Base-by-base conservation (phyloP, 2,113 vertebrate genomes). In the Aldabrachelys gigantea region DNA sequence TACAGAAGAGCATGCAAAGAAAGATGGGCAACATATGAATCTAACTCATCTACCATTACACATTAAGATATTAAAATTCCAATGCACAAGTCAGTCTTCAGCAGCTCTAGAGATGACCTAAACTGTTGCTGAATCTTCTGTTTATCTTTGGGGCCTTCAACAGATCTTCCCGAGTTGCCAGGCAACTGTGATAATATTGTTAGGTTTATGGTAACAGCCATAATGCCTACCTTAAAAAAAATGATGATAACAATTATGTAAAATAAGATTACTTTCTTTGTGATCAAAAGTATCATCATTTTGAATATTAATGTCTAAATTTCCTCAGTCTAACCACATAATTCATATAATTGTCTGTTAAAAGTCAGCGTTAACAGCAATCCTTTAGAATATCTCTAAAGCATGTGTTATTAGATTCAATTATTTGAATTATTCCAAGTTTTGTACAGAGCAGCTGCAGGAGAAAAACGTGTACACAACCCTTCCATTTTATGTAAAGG, bases 231-330 rank as follows among this genome's bases (percentile, higher is more conserved):
- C 85, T 97, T 95, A 69, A 69, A 38, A 69, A 5, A 59, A 27
- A 59, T 29, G 5, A 8, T 75, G 50, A 95, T 52, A 69, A 87
- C 81, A 22, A 81, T 72, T 93, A 89, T 84, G 24, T 91, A 84
- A 96, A 97, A 96, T 44, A 90, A 96, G 92, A 92, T 57, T n/a
- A 97, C 93, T 94, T 95, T 9, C 57, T 94, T 96, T 65, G 89
- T 84, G 62, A 96, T 96, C 91, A 96, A 35, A 85, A 96, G 56
- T 13, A 93, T 82, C 31, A 69, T 41, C 38, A 80, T 75, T 96
- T 86, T n/a, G 52, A 95, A 90, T 90, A 65, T 89, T 89, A 97
- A 91, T 0, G 82, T 44, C 38, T 91, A 84, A 95, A 75, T 54
- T 94, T 57, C 94, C 91, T 97, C 65, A 97, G 94, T 76, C 81